These are phyloP conservation scores for Gila orcuttii DNA, from an alignment of 2,113 vertebrate species.

Conservation along the genomic window DNA sequence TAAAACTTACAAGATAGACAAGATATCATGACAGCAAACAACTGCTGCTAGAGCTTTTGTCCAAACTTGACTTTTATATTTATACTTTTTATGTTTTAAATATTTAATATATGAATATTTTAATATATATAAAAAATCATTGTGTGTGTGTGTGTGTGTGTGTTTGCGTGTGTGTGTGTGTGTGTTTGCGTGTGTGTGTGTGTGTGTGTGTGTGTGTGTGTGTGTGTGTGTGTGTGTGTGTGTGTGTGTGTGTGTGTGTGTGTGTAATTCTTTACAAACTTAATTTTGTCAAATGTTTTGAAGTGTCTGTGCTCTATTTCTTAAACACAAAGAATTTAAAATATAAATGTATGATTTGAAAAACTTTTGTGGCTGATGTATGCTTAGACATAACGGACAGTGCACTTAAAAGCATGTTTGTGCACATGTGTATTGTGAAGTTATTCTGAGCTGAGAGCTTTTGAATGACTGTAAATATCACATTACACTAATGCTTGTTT, in stretches of 20 bases:
- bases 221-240: too few species aligned
- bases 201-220: too few species aligned
- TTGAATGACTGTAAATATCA: slow-evolving; percentile 58
- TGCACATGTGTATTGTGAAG: slow-evolving; percentile 21
- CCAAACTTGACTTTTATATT: not conserved
- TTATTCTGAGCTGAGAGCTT: slow-evolving; percentile 33
- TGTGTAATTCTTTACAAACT: too few species aligned
- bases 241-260: too few species aligned
- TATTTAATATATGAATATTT: not conserved
- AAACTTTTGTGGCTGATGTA: not conserved
- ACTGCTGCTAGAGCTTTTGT: not conserved
- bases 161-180: too few species aligned
- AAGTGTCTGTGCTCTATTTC: not conserved
- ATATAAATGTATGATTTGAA: not conserved
- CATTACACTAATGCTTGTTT: slow-evolving; percentile 64
- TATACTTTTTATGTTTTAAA: not conserved
- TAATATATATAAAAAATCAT: too few species aligned
- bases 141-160: too few species aligned
- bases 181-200: too few species aligned
- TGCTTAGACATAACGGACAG: not conserved
- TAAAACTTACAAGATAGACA: not conserved
- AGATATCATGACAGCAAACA: not conserved
- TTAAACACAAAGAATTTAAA: not conserved
- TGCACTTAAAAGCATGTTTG: slow-evolving; percentile 23
- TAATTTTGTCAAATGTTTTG: too few species aligned